These are phyloP conservation scores for Leptoclinus maculatus DNA, from an alignment of 2,797 vertebrate species.

Conservation along the genomic window DNA sequence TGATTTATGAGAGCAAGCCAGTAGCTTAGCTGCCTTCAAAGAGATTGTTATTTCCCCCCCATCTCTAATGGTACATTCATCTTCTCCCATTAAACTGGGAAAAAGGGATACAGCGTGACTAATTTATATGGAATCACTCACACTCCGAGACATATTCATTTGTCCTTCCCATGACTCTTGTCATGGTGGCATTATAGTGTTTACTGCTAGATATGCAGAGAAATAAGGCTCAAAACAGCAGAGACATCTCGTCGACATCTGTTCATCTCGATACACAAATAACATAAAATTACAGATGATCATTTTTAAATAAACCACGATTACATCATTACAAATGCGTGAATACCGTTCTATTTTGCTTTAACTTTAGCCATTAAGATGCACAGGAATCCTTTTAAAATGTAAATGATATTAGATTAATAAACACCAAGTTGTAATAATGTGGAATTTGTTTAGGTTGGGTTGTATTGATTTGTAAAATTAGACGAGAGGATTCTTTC, in stretches of 20 bases:
- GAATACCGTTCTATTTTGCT: background rate
- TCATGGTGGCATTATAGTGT: constrained; percentile 17
- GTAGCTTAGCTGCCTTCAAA: constrained; percentile 45
- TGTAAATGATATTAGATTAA: background rate
- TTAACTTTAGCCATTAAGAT: background rate
- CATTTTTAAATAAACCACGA: background rate
- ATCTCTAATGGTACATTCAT: constrained; percentile 52
- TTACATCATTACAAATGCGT: background rate
- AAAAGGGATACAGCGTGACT: constrained; percentile 41
- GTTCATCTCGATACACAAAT: background rate
- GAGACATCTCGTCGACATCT: background rate
- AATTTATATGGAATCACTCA: constrained; percentile 59
- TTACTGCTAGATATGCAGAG: background rate
- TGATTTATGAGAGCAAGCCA: constrained; percentile 58
- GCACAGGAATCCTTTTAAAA: background rate
- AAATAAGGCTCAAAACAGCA: background rate
- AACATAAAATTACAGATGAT: background rate
- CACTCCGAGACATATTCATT: constrained; percentile 37
- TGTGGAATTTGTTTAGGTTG: background rate
- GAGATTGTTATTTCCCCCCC: constrained; percentile 33
- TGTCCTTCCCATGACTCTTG: constrained; percentile 20
- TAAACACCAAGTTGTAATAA: background rate
- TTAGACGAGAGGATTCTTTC: background rate
- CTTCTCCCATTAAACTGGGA: constrained; percentile 45
- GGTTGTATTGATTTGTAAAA: background rate